Base-by-base conservation (phyloP, 1,140 invertebrate genomes). In the Sarcophaga peregrina region DNA sequence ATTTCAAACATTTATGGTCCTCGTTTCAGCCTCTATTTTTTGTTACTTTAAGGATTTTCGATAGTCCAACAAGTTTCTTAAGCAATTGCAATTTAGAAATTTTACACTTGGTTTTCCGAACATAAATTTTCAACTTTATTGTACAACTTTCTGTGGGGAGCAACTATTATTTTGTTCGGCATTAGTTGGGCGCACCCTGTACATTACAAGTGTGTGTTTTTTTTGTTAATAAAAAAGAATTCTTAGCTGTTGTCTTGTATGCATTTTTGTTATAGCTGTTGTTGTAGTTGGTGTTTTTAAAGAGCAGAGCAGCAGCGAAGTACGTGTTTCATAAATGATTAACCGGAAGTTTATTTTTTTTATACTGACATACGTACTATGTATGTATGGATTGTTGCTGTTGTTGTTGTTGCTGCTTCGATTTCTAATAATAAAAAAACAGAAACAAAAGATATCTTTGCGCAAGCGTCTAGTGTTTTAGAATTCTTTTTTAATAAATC, bases 241-340 rank as follows among this genome's bases (percentile, higher is more conserved):
- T 37, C 25, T 37, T 37, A 37, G 25, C 4, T 37, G 25, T 37
- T 37, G 25, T 37, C 25, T 37, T 4, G 25, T 37, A 37, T 37
- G 25, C 25, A 37, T 37, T 37, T 37, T 4, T 37, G 25, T 37
- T 37, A 4, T 37, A 37, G 25, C 25, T 37, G 17, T 74, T 72
- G 17, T 50, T 47, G 76, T 72, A 37, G 25, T 37, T 75, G 48
- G 47, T 52, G 13, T 80, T n/a, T 17, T 7, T 68, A 20, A 68
- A 68, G 62, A 20, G n/a, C n/a, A 68, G 17, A 68, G n/a, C n/a
- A 68, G 20, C n/a, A 68, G 62, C 20, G n/a, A 68, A 20, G 17
- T 68, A 68, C 62, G 62, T 68, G 62, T 68, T 68, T 68, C 62
- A 68, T 68, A 68, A 68, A 68, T 68, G 62, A 68, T 68, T 68